A percentile compares a stretch with the other conserved stretches of the same genome.
Conservation (phyloP, 1,140 invertebrate genomes). For the Solenopsis fugax region DNA sequence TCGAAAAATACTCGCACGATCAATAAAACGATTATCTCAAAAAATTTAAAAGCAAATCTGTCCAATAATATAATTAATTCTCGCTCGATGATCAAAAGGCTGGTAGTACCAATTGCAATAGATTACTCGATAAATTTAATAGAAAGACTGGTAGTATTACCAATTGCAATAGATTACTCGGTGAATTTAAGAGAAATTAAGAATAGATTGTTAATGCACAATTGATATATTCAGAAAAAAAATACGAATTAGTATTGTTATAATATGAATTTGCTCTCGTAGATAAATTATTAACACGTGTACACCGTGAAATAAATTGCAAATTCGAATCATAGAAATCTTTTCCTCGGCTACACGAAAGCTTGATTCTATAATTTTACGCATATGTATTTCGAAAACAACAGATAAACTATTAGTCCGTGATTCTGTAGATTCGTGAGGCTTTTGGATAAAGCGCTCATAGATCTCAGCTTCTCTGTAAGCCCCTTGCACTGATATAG, state of each 20-base stretch:
- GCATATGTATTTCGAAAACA: conserved; percentile 1
- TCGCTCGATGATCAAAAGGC: background rate
- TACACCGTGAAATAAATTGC: background rate
- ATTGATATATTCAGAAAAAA: background rate
- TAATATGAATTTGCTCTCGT: background rate
- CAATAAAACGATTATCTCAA: background rate
- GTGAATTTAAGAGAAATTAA: conserved; percentile 10
- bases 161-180: background rate
- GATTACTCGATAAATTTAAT: background rate
- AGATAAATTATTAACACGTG: background rate
- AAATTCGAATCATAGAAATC: background rate
- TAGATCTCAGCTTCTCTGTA: conserved; percentile 29
- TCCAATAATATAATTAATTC: background rate
- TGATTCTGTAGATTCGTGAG: conserved; percentile 21
- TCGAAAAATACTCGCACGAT: background rate
- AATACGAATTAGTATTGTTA: background rate
- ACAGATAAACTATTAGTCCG: conserved; percentile 32
- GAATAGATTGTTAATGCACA: background rate
- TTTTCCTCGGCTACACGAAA: background rate
- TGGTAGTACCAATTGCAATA: background rate
- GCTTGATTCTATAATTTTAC: background rate
- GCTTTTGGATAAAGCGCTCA: conserved; percentile 39
- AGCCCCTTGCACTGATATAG: conserved; percentile 27
- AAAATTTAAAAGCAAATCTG: background rate
- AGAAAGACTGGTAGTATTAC: background rate